Evolutionary conservation across 2,888 invertebrate genomes (phyloP).

Genomic region (Scaptodrosophila latifasciaeformis): DNA sequence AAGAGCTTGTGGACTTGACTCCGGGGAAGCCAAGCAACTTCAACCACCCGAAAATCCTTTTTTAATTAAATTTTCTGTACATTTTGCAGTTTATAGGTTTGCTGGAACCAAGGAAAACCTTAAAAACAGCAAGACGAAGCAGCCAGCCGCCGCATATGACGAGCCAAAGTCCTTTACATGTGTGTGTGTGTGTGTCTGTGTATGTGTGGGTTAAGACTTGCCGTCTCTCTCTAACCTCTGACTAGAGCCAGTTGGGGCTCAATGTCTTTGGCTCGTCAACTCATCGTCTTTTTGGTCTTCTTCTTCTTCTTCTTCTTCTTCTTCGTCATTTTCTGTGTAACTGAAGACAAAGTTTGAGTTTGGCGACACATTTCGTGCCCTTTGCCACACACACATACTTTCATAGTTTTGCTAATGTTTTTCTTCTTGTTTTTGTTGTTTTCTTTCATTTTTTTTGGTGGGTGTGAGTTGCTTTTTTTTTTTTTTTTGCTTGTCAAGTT

Average conservation of each 20-base stretch:
- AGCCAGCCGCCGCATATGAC: too few relatives aligned
- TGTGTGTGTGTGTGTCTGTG: background rate
- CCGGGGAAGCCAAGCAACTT: slow-evolving; percentile 56
- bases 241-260: too few relatives aligned
- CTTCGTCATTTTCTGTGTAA: slow-evolving; percentile 36
- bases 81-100: slow-evolving; percentile 65
- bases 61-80: slow-evolving; percentile 65
- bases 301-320: slow-evolving; percentile 22
- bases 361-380: slow-evolving; percentile 38
- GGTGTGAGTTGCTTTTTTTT: slow-evolving; percentile 13
- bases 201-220: background rate
- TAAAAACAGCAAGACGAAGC: too few relatives aligned
- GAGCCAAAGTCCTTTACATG: slow-evolving; percentile 6
- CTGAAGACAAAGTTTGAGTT: slow-evolving; percentile 56
- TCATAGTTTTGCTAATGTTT: too few relatives aligned
- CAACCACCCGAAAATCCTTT: slow-evolving; percentile 59
- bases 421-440: slow-evolving; percentile 15
- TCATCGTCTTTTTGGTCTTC: too few relatives aligned
- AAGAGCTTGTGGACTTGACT: too few relatives aligned
- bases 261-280: too few relatives aligned
- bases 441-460: too few relatives aligned
- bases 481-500: slow-evolving; percentile 58
- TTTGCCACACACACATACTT: too few relatives aligned
- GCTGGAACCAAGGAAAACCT: too few relatives aligned
- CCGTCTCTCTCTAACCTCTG: too few relatives aligned